Evolutionary conservation across 64 coral and sea anemone species (phyloP), one percentile per base, ranked within the genome.

Genomic region (Acropora tenuis): DNA sequence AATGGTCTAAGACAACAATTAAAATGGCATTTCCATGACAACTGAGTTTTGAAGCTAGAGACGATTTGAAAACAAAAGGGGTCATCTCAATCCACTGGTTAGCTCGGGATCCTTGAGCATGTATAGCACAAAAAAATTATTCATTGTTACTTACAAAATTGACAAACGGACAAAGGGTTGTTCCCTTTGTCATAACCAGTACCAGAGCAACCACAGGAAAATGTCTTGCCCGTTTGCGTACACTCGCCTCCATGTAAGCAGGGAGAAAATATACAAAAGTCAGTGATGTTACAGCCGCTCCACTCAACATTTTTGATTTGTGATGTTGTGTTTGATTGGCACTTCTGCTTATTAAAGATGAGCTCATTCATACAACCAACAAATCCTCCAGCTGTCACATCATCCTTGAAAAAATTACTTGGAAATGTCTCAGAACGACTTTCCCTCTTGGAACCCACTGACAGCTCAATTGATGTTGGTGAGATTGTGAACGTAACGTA

Each of bases 351-450:
- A 15, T 92, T 92, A 3, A 92, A 1, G 5, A 41, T 74, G 0
- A 92, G 82, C 41, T 92, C 60, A 47, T 59, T 77, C 59, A 92
- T 57, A 52, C 91, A 92, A 71, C 91, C 91, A 79, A 52, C 44
- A 48, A 79, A 92, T 2, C 83, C 91, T 50, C 91, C 91, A 42
- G 77, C 76, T 30, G 41, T 46, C 2, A 80, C 91, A 52, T 53
- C 41, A 13, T 48, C 18, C 41, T 30, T 71, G 20, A 92, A 92
- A 15, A 92, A 92, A 68, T 80, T 74, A 44, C 10, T 2, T 52
- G 83, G 75, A 7, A 92, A 20, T 4, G 75, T 0, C 6, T 6
- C 41, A 20, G 12, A 6, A 16, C 74, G 3, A 15, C 2, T 0
- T 1, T 66, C 82, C 9, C 13, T 48, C 44, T 85, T 85, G 44